These are phyloP conservation scores for Brachionichthys hirsutus DNA, from an alignment of 2,113 vertebrate genomes.

Conservation along the genomic window DNA sequence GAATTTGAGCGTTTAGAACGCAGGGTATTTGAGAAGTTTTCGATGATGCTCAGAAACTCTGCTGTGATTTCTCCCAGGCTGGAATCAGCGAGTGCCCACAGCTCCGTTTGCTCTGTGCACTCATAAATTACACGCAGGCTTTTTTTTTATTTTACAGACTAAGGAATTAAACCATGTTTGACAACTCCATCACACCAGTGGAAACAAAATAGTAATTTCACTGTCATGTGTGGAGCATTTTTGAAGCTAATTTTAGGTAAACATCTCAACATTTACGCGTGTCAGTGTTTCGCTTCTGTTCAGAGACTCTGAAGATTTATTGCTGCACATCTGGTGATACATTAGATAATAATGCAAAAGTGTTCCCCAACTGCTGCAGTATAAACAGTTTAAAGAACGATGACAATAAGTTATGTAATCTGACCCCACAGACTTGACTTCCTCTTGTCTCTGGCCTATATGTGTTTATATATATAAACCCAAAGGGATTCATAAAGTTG, in stretches of 20 bases:
- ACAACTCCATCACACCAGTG: slow-evolving; percentile 47
- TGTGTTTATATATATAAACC: too few species aligned
- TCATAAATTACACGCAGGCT: slow-evolving; percentile 35
- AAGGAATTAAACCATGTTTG: slow-evolving; percentile 54
- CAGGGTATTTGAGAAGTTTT: too few species aligned
- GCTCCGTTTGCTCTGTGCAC: slow-evolving; percentile 13
- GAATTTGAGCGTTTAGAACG: not conserved
- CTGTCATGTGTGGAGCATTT: slow-evolving; percentile 46
- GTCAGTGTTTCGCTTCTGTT: slow-evolving; percentile 31
- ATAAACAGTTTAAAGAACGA: slow-evolving; percentile 16
- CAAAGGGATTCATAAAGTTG: too few species aligned
- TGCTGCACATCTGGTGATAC: slow-evolving; percentile 54
- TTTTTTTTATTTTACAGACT: not conserved
- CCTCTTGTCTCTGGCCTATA: too few species aligned
- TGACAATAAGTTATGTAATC: slow-evolving; percentile 21
- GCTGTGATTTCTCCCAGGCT: slow-evolving; percentile 20
- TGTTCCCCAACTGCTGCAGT: slow-evolving; percentile 27
- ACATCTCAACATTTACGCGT: slow-evolving; percentile 33
- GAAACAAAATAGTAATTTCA: slow-evolving; percentile 51
- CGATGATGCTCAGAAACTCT: not conserved
- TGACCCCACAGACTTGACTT: slow-evolving; percentile 1
- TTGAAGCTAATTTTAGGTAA: slow-evolving; percentile 44
- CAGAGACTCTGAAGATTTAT: slow-evolving; percentile 40
- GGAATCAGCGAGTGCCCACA: slow-evolving; percentile 23
- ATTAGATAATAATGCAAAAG: slow-evolving; percentile 61